Conservation (phyloP, 2,113 vertebrate species). For the Xyrauchen texanus region DNA sequence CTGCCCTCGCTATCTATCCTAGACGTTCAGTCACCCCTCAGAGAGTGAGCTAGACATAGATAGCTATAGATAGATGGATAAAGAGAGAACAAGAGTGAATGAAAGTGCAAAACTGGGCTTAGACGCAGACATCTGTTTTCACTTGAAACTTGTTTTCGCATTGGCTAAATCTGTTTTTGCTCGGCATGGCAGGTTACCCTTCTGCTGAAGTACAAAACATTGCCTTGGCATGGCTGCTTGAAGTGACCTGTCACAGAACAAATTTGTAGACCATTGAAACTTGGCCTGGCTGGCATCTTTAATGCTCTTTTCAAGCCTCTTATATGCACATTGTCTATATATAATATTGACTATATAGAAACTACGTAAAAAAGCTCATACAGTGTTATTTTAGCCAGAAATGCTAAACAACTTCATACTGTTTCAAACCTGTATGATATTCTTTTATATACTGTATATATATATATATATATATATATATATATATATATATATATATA, state of each 20-base stretch:
- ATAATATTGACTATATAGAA: background rate
- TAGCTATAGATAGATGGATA: conserved; percentile 2
- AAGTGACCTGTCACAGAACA: background rate
- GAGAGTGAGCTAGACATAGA: background rate
- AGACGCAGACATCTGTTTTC: conserved; percentile 21
- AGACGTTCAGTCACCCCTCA: conserved; percentile 13
- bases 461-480: too few species aligned
- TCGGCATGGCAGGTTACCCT: background rate
- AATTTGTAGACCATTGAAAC: conserved; percentile 1
- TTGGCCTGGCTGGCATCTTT: conserved; percentile 8
- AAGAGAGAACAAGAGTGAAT: background rate
- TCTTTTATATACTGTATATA: too few species aligned
- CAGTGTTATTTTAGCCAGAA: too few species aligned
- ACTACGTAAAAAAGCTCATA: too few species aligned
- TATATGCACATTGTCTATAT: too few species aligned
- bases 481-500: too few species aligned
- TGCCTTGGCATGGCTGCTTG: too few species aligned
- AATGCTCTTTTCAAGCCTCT: conserved; percentile 7
- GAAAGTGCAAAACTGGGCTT: background rate
- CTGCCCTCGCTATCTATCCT: conserved; percentile 6
- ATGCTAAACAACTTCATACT: too few species aligned
- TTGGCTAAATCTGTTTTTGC: background rate
- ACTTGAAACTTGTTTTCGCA: conserved; percentile 18
- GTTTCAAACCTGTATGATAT: too few species aligned
- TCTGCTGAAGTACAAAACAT: background rate